Evolutionary conservation across 1,140 invertebrate species (phyloP).

Genomic region (Euwallacea similis): DNA sequence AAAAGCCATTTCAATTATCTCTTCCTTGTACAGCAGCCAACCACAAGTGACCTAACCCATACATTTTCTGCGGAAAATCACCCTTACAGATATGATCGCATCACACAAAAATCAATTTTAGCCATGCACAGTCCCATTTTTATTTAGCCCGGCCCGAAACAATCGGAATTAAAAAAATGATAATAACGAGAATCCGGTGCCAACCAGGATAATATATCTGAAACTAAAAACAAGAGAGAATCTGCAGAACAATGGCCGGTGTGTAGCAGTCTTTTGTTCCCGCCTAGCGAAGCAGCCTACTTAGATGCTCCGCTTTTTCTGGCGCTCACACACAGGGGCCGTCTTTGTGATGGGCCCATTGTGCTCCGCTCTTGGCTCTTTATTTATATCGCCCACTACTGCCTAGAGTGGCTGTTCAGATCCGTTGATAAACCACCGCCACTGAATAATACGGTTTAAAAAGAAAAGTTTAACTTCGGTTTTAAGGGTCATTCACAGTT

Average conservation of each 20-base stretch:
- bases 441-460: constrained; percentile 10
- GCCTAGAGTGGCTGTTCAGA: constrained; percentile 17
- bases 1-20: too few relatives aligned
- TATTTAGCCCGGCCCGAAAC: too few relatives aligned
- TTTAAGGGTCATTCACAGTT: background rate
- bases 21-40: too few relatives aligned
- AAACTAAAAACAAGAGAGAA: constrained; percentile 25
- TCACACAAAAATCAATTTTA: too few relatives aligned
- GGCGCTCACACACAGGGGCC: constrained; percentile 13
- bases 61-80: too few relatives aligned
- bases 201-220: constrained; percentile 23
- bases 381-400: constrained; percentile 26
- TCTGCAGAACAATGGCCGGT: constrained; percentile 14
- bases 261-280: constrained; percentile 27
- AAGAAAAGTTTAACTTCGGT: constrained; percentile 6
- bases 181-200: constrained; percentile 7
- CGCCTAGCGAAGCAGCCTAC: constrained; percentile 26
- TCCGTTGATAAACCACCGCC: constrained; percentile 19
- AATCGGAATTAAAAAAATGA: background rate
- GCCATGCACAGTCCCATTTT: too few relatives aligned
- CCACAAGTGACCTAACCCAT: too few relatives aligned
- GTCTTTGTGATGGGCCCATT: constrained; percentile 24
- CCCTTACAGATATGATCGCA: too few relatives aligned
- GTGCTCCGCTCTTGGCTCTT: constrained; percentile 22
- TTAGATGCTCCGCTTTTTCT: constrained; percentile 32